Base-by-base conservation (phyloP, 2,797 vertebrate species). In the Myotis daubentonii region DNA sequence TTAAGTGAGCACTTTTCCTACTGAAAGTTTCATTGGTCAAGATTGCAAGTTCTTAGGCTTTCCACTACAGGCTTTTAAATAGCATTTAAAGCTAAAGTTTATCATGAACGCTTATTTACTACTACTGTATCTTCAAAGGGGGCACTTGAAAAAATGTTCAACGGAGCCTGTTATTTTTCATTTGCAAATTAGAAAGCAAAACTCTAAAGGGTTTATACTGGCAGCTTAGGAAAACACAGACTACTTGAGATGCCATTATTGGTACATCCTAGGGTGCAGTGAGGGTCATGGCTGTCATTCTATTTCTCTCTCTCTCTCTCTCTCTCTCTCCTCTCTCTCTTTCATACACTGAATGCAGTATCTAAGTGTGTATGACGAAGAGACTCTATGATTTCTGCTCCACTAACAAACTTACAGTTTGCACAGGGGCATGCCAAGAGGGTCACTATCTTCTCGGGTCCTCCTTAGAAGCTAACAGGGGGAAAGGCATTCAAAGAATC, bases 211-310 rank as follows among this genome's bases (percentile, higher is more conserved):
- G 13, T 80, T 97, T 76, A 47, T 70, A 95, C 95, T 96, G 96
- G 96, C 95, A 97, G 97, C 95, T 94, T 97, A 97, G 89, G 82
- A 95, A 97, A 94, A 95, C 51, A 91, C 49, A 93, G 66, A 85
- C 33, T 93, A 70, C n/a, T 90, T 97, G 74, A 91, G 83, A 95
- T 93, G 36, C 60, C 78, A 85, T 91, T 93, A 82, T 20, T 49
- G 25, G 71, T 49, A 90, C 36, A 94, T 51, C 41, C 19, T 75
- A 70, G 30, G 51, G 51, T 65, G 93, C 28, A 84, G 11, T 1
- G 20, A 51, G 55, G 36, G 55, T 91, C 91, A 74, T 6, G 8
- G 36, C 13, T 81, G 6, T 85, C 78, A 65, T 51, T 71, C 80
- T 95, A 97, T 85, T 44, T 2, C 41, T 44, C 8, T 44, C 41